Evolutionary conservation across 1,140 invertebrate species (phyloP), one percentile per base, ranked within the genome.

Genomic region (Fopius arisanus): DNA sequence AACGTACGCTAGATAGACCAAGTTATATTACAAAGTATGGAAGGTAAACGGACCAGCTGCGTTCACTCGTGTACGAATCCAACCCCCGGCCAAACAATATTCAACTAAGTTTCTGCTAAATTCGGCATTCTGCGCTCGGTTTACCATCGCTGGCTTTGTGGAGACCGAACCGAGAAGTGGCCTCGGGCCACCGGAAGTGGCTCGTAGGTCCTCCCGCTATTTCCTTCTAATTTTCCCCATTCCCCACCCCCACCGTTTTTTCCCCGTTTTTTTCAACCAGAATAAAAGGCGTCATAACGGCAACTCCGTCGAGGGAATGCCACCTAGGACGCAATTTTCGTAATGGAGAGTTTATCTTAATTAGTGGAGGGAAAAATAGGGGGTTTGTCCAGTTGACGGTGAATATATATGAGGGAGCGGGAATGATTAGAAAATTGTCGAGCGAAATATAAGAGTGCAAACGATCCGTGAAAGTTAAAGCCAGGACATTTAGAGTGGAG

Each of bases 21-120:
- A 21, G 28, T 71, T 67, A 70, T 70, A 68, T 72, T 59, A 75
- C 70, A 71, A 70, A 62, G 68, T 67, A 70, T 59, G 65, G 67
- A 66, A 48, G 68, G 72, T 74, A 75, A 79, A 81, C 78, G 74
- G 77, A 75, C 80, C 80, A 79, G 80, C 79, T 78, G 79, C 78
- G 81, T 74, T 85, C 80, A 78, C 79, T 79, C 77, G 63, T 81
- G 82, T 83, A 79, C 79, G 75, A 85, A 83, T 84, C 78, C 80
- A 65, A 5, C 72, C 73, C 74, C 69, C 76, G 78, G 77, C 80
- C 77, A 84, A 84, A 86, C 83, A 81, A 86, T 86, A 85, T 85
- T 83, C 84, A 78, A 83, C 82, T 81, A 83, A 86, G 79, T 86
- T 86, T 82, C 79, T 81, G 75, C 80, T 82, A 83, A 84, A 84